Base-by-base conservation (phyloP, 2,888 invertebrate genomes). In the Folsomia manolachei region DNA sequence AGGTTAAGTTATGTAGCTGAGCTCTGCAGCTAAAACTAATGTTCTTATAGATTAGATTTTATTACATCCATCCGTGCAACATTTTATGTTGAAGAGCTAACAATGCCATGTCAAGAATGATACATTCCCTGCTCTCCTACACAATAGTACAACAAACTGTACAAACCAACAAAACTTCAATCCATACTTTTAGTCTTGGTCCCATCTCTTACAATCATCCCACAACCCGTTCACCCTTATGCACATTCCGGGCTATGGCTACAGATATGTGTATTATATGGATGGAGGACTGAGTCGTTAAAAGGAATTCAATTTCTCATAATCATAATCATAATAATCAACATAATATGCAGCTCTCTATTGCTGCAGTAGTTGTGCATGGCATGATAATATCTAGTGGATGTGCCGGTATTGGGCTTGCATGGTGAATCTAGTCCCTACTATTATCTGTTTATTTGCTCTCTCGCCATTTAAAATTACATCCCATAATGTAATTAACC, bases 221-320 rank as follows among this genome's bases (percentile, higher is more conserved):
- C 7, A 9, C 7, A 56, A 75, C 69, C 67, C 71, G 63, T 63
- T 69, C 70, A 65, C 68, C 73, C 73, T 66, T 56, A 73, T 53
- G 71, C 71, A 75, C 75, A 75, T 75, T 75, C 73, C 73, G 70
- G 75, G n/a, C 56, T 14, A 21, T 4, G 4, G 7, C 19, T 56
- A n/a, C n/a, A n/a, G n/a, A n/a, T n/a, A n/a, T n/a, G n/a, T n/a
- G 56, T 56, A 56, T 19, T 14, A 39, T 14, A 19, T 56, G 56
- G 56, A 56, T 56, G 25, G n/a, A 27, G 64, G 64, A 64, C 27
- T 27, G 21, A 51, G 67, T 67, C 67, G 67, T 67, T 67, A 67
- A 67, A 76, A 74, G 71, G 72, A 75, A 76, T 76, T 74, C 75
- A 76, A 76, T 76, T 76, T 73, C 75, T 73, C 73, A 74, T 76